phyloP scores from a whole-genome alignment of 2,113 vertebrate species.

The Nothocercus nigrocapillus region DNA sequence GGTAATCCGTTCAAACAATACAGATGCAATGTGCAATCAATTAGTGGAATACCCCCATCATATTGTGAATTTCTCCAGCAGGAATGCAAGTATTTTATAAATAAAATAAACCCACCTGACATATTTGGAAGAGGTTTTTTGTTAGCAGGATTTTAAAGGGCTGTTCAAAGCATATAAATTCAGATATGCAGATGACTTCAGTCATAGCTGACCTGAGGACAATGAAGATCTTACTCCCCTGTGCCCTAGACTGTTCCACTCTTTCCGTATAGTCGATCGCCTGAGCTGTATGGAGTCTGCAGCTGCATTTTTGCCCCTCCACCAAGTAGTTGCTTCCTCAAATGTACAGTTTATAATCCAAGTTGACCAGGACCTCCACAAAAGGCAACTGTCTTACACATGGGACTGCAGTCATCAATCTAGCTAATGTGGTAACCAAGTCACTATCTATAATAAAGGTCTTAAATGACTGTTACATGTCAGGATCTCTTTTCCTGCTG shows the following conservation, averaged over 20 bases:
- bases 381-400: background rate
- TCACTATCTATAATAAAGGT: background rate
- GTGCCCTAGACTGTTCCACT: fast-evolving
- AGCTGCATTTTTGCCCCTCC: background rate
- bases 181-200: background rate
- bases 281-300: background rate
- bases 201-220: background rate
- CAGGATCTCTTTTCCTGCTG: background rate
- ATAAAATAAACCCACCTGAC: background rate
- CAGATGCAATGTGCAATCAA: background rate
- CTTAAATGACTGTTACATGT: background rate
- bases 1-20: background rate
- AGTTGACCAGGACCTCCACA: background rate
- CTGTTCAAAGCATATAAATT: background rate
- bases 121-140: no score
- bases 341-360: background rate
- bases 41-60: background rate
- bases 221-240: background rate
- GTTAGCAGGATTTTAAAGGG: no score
- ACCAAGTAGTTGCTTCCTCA: background rate
- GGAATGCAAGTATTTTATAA: background rate
- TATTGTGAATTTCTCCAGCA: background rate
- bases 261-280: background rate
- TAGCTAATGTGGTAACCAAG: background rate
- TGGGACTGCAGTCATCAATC: background rate